Conservation (phyloP, 2,888 invertebrate species). For the Notodromas monacha region DNA sequence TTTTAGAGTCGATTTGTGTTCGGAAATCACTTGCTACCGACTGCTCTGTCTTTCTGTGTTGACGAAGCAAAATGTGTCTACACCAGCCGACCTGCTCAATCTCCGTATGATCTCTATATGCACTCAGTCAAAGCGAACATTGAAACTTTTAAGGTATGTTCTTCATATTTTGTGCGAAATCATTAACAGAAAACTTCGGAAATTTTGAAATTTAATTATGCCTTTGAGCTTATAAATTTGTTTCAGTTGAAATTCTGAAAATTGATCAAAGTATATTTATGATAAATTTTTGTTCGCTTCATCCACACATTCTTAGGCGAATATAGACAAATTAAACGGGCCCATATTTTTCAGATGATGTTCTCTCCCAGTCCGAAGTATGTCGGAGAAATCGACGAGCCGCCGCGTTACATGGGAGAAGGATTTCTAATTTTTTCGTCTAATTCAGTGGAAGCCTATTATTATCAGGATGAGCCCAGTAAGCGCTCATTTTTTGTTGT, state of each 20-base stretch:
- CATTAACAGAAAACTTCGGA: too few relatives aligned
- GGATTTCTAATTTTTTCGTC: conserved; percentile 89
- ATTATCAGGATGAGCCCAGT: conserved; percentile 90
- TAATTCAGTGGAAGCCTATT: conserved; percentile 71
- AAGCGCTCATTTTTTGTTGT: too few relatives aligned
- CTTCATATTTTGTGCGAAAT: not conserved
- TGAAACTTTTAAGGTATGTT: conserved; percentile 43
- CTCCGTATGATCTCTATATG: conserved; percentile 71
- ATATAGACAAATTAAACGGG: not conserved
- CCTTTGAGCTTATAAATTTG: too few relatives aligned
- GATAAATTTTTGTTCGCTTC: too few relatives aligned
- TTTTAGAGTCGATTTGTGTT: conserved; percentile 56
- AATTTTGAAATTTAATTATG: too few relatives aligned
- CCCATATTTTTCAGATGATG: conserved; percentile 25
- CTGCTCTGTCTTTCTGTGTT: conserved; percentile 49
- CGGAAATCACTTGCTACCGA: conserved; percentile 74
- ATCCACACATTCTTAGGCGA: not conserved
- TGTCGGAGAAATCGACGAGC: conserved; percentile 65
- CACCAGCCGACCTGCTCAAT: conserved; percentile 76
- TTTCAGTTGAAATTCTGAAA: too few relatives aligned
- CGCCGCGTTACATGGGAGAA: conserved; percentile 88
- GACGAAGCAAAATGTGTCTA: conserved; percentile 82
- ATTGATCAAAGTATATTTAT: too few relatives aligned
- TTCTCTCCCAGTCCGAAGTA: conserved; percentile 86
- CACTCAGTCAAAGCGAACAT: conserved; percentile 75